phyloP scores from a whole-genome alignment of 2,888 invertebrate species.

The Seladonia tumulorum region DNA sequence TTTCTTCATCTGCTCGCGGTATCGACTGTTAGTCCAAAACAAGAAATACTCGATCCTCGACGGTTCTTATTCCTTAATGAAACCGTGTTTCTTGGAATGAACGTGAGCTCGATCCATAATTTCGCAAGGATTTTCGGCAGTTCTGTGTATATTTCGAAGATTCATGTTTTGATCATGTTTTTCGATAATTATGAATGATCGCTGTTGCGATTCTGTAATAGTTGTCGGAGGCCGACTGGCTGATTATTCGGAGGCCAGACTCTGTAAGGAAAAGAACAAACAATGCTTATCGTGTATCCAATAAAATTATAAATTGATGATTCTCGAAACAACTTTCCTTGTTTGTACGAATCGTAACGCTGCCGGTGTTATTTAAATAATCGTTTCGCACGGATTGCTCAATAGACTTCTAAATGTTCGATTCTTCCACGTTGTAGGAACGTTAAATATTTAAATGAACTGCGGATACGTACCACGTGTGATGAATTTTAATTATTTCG shows the following conservation, averaged over 20 bases:
- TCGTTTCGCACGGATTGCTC: background rate
- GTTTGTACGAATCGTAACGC: background rate
- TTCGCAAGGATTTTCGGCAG: conserved; percentile 20
- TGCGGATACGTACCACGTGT: no score
- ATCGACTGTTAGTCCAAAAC: background rate
- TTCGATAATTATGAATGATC: conserved; percentile 28
- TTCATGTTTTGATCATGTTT: conserved; percentile 18
- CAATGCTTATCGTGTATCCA: background rate
- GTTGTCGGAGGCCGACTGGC: background rate
- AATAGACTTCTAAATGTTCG: background rate
- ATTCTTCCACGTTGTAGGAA: background rate
- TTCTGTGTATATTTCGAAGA: background rate
- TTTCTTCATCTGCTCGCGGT: background rate
- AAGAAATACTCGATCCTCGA: background rate
- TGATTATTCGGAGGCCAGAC: background rate
- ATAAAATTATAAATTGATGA: conserved; percentile 10
- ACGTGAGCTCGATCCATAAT: conserved; percentile 15
- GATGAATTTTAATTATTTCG: background rate
- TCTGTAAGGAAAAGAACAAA: background rate
- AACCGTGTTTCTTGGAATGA: conserved; percentile 19
- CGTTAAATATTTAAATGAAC: background rate
- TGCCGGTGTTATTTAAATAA: conserved; percentile 10
- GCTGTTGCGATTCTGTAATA: conserved; percentile 12
- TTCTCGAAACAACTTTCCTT: background rate
- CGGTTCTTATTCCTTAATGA: background rate